Base-by-base conservation (phyloP, 2,888 invertebrate genomes). In the Eupeodes latifasciatus region DNA sequence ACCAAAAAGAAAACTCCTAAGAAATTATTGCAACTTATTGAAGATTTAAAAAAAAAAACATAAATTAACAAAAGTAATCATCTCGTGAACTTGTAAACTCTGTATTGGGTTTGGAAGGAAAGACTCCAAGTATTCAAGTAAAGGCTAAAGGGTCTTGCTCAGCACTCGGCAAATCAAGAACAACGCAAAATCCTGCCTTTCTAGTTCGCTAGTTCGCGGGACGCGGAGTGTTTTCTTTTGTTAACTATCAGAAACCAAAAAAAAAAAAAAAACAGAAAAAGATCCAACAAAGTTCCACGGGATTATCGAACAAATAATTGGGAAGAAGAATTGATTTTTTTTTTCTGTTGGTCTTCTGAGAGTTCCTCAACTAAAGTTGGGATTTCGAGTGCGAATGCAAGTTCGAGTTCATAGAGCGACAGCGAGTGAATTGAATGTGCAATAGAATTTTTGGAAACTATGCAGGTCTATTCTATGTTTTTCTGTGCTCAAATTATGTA, bases 321-420 rank as follows among this genome's bases (percentile, higher is more conserved):
- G 64, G 59, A 87, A 79, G 75, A 80, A 87, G 75, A 82, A 87
- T 87, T 87, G 86, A 87, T 87, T 87, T 87, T 81, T 85, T 19
- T 85, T 80, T 72, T 36, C 55, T 49, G 1, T 51, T 67, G 40
- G 40, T 69, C 59, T 51, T 10, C 64, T 76, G 64, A 27, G 27
- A 27, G 27, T 40, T 40, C 40, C 40, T 40, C 4, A 5, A 6
- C 40, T 40, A 9, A 75, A 69, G 49, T 61, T 64, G 71, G 36
- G 75, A 44, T 44, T 80, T 57, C 16, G 19, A 44, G 81, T 81
- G 27, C 2, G 27, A 27, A 3, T 27, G 27, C 27, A 27, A 27
- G 27, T 27, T 27, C 27, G 27, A 27, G 27, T 27, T 27, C 27
- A 27, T 27, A 27, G 27, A 27, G 27, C 27, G 27, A 27, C 27